Evolutionary conservation across 2,888 invertebrate species (phyloP), one percentile per base, ranked within the genome.

Genomic region (Sinodicranocentrus sp.): DNA sequence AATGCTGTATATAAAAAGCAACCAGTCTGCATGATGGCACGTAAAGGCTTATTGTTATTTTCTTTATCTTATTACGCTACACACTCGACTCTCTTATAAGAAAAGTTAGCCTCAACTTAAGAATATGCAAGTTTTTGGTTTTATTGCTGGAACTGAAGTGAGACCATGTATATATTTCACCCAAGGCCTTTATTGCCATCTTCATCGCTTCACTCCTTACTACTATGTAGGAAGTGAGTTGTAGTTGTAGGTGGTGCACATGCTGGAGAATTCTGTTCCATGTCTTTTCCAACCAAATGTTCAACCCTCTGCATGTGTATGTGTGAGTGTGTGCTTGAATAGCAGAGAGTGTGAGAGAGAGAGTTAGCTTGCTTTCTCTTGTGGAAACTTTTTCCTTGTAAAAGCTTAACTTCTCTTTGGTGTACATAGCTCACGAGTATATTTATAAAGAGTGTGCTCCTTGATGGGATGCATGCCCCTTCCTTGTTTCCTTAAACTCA

Each of bases 181-280:
- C 59, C 67, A 33, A 67, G 65, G 67, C 67, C 57, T 77, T 77
- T 77, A 77, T 77, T 77, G 68, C 65, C 77, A 68, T 77, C 77
- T 77, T 68, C 54, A 70, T 70, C 15, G 52, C 52, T 52, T 48
- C 52, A 70, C 70, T 67, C 44, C 67, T 61, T 25, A 70, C 44
- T 73, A 39, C 44, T 63, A 19, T 43, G 3, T 17, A 19, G 21
- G n/a, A n/a, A n/a, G n/a, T n/a, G n/a, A n/a, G n/a, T n/a, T n/a
- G n/a, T n/a, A 33, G 15, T 59, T 21, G 59, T 59, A 39, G 44
- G 57, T 57, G 33, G 23, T 44, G 23, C 33, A 54, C 59, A 72
- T 43, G 39, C 23, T 72, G 39, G 72, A 26, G 72, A 72, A 19
- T 59, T 59, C 57, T 54, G n/a, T n/a, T n/a, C n/a, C n/a, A n/a